These are phyloP conservation scores for Sarcophaga carnaria DNA, from an alignment of 2,888 invertebrate genomes.

Conservation along the genomic window DNA sequence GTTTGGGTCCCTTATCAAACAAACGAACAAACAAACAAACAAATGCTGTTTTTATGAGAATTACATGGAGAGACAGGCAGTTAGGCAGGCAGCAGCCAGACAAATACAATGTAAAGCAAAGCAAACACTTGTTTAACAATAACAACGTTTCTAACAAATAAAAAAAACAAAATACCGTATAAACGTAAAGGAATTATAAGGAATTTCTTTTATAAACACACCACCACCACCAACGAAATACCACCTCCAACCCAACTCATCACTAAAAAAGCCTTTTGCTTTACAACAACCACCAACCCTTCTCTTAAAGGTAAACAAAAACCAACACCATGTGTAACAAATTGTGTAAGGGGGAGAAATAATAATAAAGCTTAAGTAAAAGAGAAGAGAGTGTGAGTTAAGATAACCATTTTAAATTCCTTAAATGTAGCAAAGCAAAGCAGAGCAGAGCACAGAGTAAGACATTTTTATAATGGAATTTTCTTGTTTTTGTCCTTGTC, in stretches of 20 bases:
- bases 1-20: background rate
- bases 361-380: background rate
- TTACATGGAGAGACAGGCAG: background rate
- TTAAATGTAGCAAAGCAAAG: constrained; percentile 4
- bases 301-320: background rate
- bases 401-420: background rate
- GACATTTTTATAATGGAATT: constrained; percentile 10
- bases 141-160: background rate
- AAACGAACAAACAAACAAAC: background rate
- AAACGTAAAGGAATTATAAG: background rate
- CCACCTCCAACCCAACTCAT: background rate
- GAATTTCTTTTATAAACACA: background rate
- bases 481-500: constrained; percentile 1
- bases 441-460: constrained; percentile 10
- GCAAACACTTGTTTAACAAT: background rate
- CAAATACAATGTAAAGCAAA: constrained; percentile 8
- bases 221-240: background rate
- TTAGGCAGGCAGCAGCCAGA: background rate
- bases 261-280: background rate
- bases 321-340: constrained; percentile 12
- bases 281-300: background rate
- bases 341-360: background rate
- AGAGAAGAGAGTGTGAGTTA: background rate
- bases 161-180: background rate
- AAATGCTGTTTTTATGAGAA: background rate